Conservation (phyloP, 2,888 invertebrate genomes). For the Macrosiphum euphorbiae region DNA sequence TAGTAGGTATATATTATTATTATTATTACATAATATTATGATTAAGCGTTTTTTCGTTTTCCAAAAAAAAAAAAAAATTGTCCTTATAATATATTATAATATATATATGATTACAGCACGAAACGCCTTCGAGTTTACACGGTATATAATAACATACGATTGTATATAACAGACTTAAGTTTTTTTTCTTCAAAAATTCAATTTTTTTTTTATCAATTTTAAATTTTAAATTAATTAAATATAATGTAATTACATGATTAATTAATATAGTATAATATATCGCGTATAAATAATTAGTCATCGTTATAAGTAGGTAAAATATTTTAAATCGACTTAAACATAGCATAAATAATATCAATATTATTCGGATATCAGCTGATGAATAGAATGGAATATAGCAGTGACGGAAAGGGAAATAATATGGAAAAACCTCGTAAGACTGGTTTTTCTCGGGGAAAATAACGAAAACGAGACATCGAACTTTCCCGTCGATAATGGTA, state of each 20-base stretch:
- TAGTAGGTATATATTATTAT: not conserved
- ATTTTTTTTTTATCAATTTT: not conserved
- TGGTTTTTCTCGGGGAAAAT: not conserved
- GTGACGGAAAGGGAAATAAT: not conserved
- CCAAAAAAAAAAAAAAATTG: constrained; percentile 21
- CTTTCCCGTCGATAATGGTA: not conserved
- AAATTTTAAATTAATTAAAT: constrained; percentile 4
- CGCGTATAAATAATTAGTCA: constrained; percentile 23
- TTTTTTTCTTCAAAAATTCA: not conserved
- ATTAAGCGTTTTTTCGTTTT: constrained; percentile 60
- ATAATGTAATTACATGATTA: constrained; percentile 13
- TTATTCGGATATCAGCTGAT: not conserved
- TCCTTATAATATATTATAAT: not conserved
- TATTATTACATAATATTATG: not conserved
- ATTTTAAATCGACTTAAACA: not conserved
- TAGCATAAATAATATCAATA: not conserved
- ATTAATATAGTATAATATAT: not conserved
- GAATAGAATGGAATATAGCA: not conserved
- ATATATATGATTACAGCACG: not conserved
- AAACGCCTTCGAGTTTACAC: not conserved
- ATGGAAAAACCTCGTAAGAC: not conserved
- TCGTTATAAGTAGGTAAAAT: not conserved
- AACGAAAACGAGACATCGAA: not conserved
- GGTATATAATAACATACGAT: constrained; percentile 21
- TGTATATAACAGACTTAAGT: constrained; percentile 38